phyloP scores from a whole-genome alignment of 2,888 invertebrate genomes.

The Agrilus biguttatus region DNA sequence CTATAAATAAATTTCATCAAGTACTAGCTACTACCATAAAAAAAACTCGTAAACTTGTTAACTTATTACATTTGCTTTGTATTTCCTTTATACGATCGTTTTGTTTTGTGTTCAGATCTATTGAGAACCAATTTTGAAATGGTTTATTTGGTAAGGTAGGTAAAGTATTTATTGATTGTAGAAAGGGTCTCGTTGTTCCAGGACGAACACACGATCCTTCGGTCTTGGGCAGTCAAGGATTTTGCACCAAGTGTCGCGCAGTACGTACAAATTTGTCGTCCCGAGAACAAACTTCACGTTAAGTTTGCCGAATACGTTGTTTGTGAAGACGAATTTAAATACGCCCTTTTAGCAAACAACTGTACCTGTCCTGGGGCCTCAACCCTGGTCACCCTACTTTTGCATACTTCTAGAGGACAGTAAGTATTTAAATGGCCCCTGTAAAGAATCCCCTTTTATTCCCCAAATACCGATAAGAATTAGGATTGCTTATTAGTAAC shows the following conservation, averaged over 20 bases:
- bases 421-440: constrained; percentile 40
- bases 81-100: neutral
- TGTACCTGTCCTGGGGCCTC: constrained; percentile 97
- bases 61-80: no score
- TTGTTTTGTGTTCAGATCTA: no score
- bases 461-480: neutral
- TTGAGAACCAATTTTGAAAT: no score
- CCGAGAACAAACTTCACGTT: constrained; percentile 96
- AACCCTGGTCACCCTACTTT: constrained; percentile 83
- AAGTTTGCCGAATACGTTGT: constrained; percentile 98
- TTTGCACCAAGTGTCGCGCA: constrained; percentile 93
- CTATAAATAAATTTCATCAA: no score
- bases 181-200: constrained; percentile 19
- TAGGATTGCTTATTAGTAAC: no score
- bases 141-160: no score
- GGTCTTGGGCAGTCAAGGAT: constrained; percentile 96
- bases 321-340: constrained; percentile 98
- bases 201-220: constrained; percentile 61
- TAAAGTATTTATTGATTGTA: no score
- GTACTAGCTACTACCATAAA: no score
- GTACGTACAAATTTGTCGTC: constrained; percentile 96
- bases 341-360: constrained; percentile 93
- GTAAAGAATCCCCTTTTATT: no score
- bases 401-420: constrained; percentile 97
- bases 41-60: no score